Evolutionary conservation across 1,140 invertebrate species (phyloP).

Genomic region (Micrasema minimum): DNA sequence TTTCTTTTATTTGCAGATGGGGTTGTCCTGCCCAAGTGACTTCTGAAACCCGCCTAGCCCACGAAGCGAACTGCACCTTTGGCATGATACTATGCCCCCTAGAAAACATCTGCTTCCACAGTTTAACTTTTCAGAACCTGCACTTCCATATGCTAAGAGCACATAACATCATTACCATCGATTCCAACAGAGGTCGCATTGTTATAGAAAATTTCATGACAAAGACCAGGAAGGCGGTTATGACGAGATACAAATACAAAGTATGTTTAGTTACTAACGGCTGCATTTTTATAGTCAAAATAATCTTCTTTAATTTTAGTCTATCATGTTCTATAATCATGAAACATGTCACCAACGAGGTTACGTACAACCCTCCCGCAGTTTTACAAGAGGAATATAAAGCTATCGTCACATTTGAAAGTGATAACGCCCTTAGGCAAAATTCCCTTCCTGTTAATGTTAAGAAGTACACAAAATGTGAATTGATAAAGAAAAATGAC

Average conservation of each 20-base stretch:
- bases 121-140: conserved; percentile 61
- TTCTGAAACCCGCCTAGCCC: conserved; percentile 58
- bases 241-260: conserved; percentile 63
- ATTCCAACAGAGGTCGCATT: conserved; percentile 64
- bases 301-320: conserved; percentile 64
- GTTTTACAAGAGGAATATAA: not conserved
- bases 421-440: not conserved
- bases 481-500: not conserved
- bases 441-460: not conserved
- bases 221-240: conserved; percentile 62
- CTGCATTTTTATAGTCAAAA: conserved; percentile 64
- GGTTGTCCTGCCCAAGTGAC: conserved; percentile 61
- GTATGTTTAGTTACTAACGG: conserved; percentile 61
- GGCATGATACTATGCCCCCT: conserved; percentile 63
- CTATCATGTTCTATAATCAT: conserved; percentile 63
- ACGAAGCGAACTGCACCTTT: conserved; percentile 62
- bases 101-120: conserved; percentile 58
- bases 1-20: conserved; percentile 56
- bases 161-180: conserved; percentile 63
- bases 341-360: conserved; percentile 59
- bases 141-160: conserved; percentile 58
- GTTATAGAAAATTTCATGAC: conserved; percentile 64
- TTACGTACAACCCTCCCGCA: conserved; percentile 38
- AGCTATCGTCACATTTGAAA: not conserved
- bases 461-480: not conserved